These are phyloP conservation scores for Chrysodeixis includens DNA, from an alignment of 2,888 invertebrate species.

Conservation along the genomic window DNA sequence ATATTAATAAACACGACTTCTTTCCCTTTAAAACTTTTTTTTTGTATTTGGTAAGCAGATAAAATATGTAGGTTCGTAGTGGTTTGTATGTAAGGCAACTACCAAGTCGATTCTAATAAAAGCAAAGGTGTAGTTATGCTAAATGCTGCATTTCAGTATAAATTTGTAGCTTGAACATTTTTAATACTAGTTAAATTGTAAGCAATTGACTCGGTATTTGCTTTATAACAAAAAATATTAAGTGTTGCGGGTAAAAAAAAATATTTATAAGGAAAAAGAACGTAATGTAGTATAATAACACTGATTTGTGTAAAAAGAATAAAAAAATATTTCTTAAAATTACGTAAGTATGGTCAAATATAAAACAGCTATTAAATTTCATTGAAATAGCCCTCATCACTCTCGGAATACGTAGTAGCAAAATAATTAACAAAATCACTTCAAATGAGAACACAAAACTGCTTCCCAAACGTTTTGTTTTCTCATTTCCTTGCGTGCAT, in stretches of 20 bases:
- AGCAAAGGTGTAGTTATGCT: too few relatives aligned
- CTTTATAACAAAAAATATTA: neutral
- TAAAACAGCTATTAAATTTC: constrained; percentile 9
- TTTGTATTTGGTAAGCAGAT: neutral
- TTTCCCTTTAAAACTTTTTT: neutral
- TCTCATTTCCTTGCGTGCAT: constrained; percentile 59
- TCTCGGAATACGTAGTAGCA: constrained; percentile 44
- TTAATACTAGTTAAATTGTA: too few relatives aligned
- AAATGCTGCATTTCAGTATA: too few relatives aligned
- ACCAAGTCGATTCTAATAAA: too few relatives aligned
- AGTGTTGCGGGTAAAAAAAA: too few relatives aligned
- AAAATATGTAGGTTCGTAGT: neutral
- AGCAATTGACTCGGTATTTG: neutral
- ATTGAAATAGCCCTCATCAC: constrained; percentile 57
- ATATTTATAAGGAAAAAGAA: too few relatives aligned
- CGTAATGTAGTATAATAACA: too few relatives aligned
- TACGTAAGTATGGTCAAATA: too few relatives aligned
- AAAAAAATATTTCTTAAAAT: neutral
- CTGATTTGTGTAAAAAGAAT: neutral
- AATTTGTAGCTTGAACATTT: too few relatives aligned
- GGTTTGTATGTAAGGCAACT: neutral
- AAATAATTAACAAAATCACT: constrained; percentile 40
- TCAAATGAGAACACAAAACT: constrained; percentile 54
- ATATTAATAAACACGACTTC: neutral
- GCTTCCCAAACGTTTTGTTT: constrained; percentile 33